Evolutionary conservation across 2,113 vertebrate genomes (phyloP).

Genomic region (Jaculus jaculus): DNA sequence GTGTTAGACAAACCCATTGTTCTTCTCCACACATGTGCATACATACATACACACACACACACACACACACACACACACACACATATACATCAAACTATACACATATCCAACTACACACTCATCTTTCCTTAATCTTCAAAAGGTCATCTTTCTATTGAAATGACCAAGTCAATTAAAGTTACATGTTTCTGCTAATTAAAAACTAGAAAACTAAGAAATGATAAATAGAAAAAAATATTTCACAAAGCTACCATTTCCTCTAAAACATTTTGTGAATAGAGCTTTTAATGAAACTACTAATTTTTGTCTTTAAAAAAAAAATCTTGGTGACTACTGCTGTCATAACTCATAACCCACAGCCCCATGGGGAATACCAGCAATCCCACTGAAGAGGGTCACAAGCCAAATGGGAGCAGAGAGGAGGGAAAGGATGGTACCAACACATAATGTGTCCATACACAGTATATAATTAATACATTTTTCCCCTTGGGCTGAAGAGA

Average conservation of each 20-base stretch:
- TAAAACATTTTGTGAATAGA: not conserved
- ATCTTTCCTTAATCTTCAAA: not conserved
- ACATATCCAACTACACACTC: not conserved
- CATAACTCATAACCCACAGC: too few relatives aligned
- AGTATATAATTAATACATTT: too few relatives aligned
- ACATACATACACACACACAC: too few relatives aligned
- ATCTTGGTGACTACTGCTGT: too few relatives aligned
- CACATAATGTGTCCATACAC: too few relatives aligned
- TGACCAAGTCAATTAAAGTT: not conserved
- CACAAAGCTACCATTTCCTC: not conserved
- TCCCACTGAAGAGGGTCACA: too few relatives aligned
- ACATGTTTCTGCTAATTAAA: conserved; percentile 12
- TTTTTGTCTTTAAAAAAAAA: not conserved
- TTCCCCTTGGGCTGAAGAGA: too few relatives aligned
- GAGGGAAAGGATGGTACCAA: too few relatives aligned
- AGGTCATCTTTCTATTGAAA: not conserved
- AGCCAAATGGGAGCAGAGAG: too few relatives aligned
- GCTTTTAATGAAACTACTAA: not conserved
- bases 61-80: not conserved
- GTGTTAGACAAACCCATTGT: too few relatives aligned
- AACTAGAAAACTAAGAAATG: not conserved
- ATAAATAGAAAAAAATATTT: not conserved
- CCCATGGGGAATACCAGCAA: too few relatives aligned
- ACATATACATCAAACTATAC: not conserved
- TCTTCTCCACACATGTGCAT: too few relatives aligned